Percentiles rank a stretch among this genome's conserved stretches.
phyloP scores from a whole-genome alignment of 2,797 vertebrate genomes.

The Cuniculus paca region DNA sequence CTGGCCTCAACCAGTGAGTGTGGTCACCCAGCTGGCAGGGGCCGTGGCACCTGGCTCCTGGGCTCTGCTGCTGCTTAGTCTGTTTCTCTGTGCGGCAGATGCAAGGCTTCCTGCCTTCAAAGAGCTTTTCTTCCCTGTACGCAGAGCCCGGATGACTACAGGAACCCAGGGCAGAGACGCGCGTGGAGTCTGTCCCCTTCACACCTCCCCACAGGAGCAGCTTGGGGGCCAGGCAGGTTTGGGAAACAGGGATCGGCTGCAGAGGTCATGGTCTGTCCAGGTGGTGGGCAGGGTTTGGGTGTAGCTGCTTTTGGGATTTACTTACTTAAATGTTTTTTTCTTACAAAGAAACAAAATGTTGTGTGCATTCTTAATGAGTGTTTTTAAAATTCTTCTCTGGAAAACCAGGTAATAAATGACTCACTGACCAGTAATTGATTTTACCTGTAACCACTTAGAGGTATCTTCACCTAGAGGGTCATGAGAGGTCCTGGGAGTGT shows the following conservation, averaged over 20 bases:
- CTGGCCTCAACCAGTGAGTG: neutral
- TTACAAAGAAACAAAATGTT: slow-evolving; percentile 1
- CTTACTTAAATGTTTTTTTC: neutral
- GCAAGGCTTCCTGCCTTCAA: neutral
- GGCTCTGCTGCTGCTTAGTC: neutral
- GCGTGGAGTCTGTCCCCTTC: neutral
- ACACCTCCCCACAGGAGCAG: neutral
- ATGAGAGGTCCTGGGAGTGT: neutral
- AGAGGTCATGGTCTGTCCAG: neutral
- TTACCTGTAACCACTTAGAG: neutral
- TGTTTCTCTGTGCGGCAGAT: neutral
- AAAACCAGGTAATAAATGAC: neutral
- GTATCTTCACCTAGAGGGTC: neutral
- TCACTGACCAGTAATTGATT: neutral
- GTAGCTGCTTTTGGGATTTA: neutral
- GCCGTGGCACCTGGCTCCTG: neutral
- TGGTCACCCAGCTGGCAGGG: neutral
- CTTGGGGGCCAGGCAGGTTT: neutral
- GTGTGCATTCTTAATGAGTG: neutral
- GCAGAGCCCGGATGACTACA: accelerated
- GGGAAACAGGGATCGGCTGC: neutral
- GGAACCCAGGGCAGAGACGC: neutral
- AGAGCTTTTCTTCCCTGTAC: neutral
- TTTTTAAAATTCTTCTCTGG: slow-evolving; percentile 12
- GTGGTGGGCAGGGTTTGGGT: neutral